phyloP scores from a whole-genome alignment of 2,888 invertebrate genomes.

The Drosophila parthenogenetica region DNA sequence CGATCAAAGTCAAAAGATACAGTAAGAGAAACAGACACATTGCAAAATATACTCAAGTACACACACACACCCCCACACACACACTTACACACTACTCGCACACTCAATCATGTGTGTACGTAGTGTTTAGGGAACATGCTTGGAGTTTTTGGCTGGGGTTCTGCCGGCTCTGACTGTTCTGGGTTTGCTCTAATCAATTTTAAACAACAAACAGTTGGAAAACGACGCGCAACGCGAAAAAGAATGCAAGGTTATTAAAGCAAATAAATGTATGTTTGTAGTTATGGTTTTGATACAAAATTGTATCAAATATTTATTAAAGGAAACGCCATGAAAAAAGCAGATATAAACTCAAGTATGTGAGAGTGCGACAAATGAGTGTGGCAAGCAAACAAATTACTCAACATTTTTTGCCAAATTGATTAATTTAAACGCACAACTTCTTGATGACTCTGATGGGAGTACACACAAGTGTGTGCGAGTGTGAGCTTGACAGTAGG shows the following conservation, averaged over 20 bases:
- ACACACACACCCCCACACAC: conserved; percentile 28
- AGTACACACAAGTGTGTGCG: background rate
- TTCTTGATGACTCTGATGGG: conserved; percentile 19
- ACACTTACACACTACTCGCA: conserved; percentile 24
- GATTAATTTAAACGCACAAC: conserved; percentile 35
- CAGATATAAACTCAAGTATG: background rate
- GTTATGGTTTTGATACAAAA: conserved; percentile 1
- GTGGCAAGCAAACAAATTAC: conserved; percentile 44
- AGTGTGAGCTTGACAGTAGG: background rate
- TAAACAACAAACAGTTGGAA: conserved; percentile 67
- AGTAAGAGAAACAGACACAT: conserved; percentile 34
- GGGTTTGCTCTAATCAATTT: conserved; percentile 72
- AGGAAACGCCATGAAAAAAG: conserved; percentile 16
- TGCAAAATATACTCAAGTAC: conserved; percentile 14
- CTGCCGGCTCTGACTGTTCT: background rate
- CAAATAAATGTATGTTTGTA: conserved; percentile 35
- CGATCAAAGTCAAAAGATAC: conserved; percentile 80
- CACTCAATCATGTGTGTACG: conserved; percentile 51
- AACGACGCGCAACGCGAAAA: conserved; percentile 44
- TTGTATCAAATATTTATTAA: conserved; percentile 53
- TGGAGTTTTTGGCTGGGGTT: conserved; percentile 50
- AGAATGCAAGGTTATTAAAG: conserved; percentile 72
- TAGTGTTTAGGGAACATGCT: conserved; percentile 65
- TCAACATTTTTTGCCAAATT: conserved; percentile 51
- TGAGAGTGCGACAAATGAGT: conserved; percentile 40